phyloP scores from a whole-genome alignment of 2,113 vertebrate genomes.

The Ceratotherium simum region DNA sequence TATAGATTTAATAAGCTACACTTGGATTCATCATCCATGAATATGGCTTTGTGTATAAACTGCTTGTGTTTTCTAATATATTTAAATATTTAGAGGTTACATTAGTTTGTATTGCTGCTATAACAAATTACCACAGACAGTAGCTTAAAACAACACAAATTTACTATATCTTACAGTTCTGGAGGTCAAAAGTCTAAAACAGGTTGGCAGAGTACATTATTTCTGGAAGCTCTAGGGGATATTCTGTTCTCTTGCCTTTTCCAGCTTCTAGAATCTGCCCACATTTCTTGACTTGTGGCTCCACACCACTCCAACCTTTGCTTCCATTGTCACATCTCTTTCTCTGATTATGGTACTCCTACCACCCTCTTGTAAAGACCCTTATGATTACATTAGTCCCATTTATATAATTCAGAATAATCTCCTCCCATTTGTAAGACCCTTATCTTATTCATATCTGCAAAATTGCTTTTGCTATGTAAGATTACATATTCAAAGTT shows the following conservation, averaged over 20 bases:
- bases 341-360: neutral
- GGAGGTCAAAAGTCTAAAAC: neutral
- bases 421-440: neutral
- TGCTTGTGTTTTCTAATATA: neutral
- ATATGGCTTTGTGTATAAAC: neutral
- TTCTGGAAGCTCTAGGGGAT: neutral
- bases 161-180: neutral
- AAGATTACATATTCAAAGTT: neutral
- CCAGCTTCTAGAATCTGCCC: neutral
- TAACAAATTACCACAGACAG: neutral
- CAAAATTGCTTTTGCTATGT: neutral
- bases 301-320: neutral
- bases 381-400: neutral
- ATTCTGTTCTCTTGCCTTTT: neutral
- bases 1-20: neutral
- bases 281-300: neutral
- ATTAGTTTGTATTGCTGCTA: neutral
- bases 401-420: neutral
- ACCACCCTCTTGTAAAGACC: neutral
- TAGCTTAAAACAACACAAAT: neutral
- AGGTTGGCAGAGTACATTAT: neutral
- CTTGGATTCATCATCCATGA: neutral
- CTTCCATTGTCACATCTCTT: neutral
- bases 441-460: neutral
- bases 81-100: neutral